These are phyloP conservation scores for Labeo catla DNA, from an alignment of 2,113 vertebrate genomes.

Conservation along the genomic window DNA sequence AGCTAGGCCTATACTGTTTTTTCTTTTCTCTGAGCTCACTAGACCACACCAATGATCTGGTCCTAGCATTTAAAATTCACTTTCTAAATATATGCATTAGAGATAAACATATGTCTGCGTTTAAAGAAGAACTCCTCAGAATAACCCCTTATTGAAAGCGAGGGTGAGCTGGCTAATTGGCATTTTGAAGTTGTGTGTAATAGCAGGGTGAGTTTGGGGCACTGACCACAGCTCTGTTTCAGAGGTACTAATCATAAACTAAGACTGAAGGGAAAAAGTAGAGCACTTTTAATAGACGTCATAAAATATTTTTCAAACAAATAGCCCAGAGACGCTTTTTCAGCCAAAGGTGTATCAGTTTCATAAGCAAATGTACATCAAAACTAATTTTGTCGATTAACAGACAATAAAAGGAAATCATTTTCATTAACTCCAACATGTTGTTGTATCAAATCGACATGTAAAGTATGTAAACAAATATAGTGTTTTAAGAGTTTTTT, in stretches of 20 bases:
- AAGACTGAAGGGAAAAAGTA: slow-evolving; percentile 39
- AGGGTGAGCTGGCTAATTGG: slow-evolving; percentile 32
- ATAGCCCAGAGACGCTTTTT: slow-evolving; percentile 28
- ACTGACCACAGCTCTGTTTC: slow-evolving; percentile 46
- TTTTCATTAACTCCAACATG: neutral
- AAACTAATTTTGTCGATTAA: neutral
- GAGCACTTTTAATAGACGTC: slow-evolving; percentile 56
- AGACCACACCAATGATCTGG: neutral
- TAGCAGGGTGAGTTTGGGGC: slow-evolving; percentile 56
- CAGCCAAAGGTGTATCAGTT: slow-evolving; percentile 48
- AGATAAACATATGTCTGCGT: slow-evolving; percentile 37
- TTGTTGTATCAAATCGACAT: neutral
- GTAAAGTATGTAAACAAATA: neutral
- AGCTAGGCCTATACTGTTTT: neutral
- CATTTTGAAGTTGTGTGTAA: slow-evolving; percentile 47
- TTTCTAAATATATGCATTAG: slow-evolving; percentile 27
- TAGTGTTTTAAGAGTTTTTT: neutral
- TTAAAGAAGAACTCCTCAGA: slow-evolving; percentile 42
- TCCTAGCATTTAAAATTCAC: neutral
- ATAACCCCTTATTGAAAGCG: slow-evolving; percentile 35
- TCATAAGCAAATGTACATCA: slow-evolving; percentile 45
- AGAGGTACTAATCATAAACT: slow-evolving; percentile 54
- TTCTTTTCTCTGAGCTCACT: neutral
- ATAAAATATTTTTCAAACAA: slow-evolving; percentile 58
- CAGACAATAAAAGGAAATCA: neutral